phyloP scores from a whole-genome alignment of 2,888 invertebrate genomes.

The Lissonota sp. region DNA sequence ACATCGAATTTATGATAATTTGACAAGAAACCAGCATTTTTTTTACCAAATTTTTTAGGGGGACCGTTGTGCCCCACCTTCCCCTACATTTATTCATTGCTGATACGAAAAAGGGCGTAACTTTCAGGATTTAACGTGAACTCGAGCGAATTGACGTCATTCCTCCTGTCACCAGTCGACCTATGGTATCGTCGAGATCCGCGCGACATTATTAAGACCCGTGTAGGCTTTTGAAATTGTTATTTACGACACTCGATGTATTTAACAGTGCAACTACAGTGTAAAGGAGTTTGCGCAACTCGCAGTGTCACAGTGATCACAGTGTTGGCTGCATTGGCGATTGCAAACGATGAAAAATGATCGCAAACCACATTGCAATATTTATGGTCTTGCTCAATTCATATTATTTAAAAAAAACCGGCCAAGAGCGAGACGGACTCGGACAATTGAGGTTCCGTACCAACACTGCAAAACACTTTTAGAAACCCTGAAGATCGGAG shows the following conservation, averaged over 20 bases:
- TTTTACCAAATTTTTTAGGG: neutral
- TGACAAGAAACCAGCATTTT: neutral
- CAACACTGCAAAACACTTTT: too few species aligned
- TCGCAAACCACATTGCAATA: slow-evolving; percentile 27
- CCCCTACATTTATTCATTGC: too few species aligned
- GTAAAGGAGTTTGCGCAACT: slow-evolving; percentile 55
- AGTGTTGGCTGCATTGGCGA: slow-evolving; percentile 8
- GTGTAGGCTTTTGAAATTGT: slow-evolving; percentile 63
- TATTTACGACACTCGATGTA: slow-evolving; percentile 54
- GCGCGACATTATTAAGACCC: slow-evolving; percentile 31
- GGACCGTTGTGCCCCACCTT: neutral
- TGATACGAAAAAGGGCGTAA: too few species aligned
- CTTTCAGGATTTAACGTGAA: too few species aligned
- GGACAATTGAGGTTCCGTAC: too few species aligned
- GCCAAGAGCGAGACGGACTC: too few species aligned
- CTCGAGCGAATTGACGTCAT: too few species aligned
- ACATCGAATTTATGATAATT: too few species aligned
- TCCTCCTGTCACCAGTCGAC: neutral
- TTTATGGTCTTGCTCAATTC: slow-evolving; percentile 54
- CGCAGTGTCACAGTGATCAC: neutral
- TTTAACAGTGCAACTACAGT: neutral
- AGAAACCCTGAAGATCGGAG: too few species aligned
- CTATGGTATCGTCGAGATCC: slow-evolving; percentile 16
- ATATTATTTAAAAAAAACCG: neutral
- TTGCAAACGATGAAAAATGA: slow-evolving; percentile 50